phyloP scores from a whole-genome alignment of 2,113 vertebrate genomes.

The Psettodes erumei region DNA sequence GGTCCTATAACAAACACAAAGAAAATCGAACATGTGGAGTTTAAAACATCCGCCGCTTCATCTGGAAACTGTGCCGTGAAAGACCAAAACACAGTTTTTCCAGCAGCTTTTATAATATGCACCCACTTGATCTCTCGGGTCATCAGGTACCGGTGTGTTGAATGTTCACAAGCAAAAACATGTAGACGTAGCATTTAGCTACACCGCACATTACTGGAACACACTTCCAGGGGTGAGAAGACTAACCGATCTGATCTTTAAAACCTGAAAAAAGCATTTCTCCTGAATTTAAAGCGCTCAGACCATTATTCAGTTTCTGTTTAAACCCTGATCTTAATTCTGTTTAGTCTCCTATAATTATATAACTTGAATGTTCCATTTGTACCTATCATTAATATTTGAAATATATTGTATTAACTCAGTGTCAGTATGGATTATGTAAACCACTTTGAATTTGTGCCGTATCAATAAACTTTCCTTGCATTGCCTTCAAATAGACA shows the following conservation, averaged over 20 bases:
- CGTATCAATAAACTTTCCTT: conserved; percentile 15
- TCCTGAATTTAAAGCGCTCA: background rate
- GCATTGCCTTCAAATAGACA: background rate
- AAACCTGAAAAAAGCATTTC: background rate
- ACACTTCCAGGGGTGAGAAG: background rate
- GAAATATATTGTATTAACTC: background rate
- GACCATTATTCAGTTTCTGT: background rate
- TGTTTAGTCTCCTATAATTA: background rate
- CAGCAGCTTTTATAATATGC: background rate
- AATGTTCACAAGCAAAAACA: conserved; percentile 17
- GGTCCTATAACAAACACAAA: conserved; percentile 9
- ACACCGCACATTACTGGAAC: background rate
- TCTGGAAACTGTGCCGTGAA: conserved; percentile 1
- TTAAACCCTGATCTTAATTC: background rate
- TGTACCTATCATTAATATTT: background rate
- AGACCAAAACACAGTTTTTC: background rate
- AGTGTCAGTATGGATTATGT: background rate
- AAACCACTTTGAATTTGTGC: background rate
- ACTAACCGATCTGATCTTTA: background rate
- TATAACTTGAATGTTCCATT: background rate
- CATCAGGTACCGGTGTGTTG: background rate
- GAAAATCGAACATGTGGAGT: background rate
- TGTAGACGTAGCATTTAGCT: background rate
- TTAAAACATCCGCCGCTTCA: background rate
- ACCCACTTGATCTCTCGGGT: background rate